phyloP scores from a whole-genome alignment of 2,888 invertebrate genomes.

The Agrochola circellaris region DNA sequence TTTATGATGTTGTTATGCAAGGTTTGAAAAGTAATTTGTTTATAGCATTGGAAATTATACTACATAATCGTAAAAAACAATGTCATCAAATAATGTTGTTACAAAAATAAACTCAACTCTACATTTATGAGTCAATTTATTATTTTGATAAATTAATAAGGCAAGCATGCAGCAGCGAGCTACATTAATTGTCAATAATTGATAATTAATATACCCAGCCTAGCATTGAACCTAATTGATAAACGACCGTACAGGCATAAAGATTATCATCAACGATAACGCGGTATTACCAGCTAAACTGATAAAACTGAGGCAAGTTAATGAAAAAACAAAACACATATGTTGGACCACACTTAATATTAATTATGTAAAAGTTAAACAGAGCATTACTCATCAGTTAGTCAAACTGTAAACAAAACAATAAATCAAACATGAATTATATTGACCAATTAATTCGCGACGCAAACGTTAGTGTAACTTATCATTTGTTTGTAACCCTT shows the following conservation, averaged over 20 bases:
- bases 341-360: constrained; percentile 33
- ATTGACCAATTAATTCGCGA: constrained; percentile 68
- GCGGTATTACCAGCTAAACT: not conserved
- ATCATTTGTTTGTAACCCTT: constrained; percentile 60
- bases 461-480: constrained; percentile 37
- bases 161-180: constrained; percentile 6
- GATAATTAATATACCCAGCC: constrained; percentile 49
- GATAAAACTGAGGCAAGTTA: constrained; percentile 27
- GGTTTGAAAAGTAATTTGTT: not conserved
- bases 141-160: constrained; percentile 21
- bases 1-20: not conserved
- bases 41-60: not conserved
- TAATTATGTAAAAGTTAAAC: constrained; percentile 53
- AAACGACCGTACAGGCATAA: constrained; percentile 13
- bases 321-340: constrained; percentile 37
- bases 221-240: constrained; percentile 52
- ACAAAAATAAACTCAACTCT: constrained; percentile 16
- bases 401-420: constrained; percentile 68
- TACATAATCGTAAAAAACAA: not conserved
- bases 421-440: constrained; percentile 70
- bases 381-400: constrained; percentile 56
- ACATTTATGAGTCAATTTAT: constrained; percentile 12
- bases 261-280: constrained; percentile 50
- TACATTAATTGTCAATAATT: constrained; percentile 48
- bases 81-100: not conserved